Conservation (phyloP, 2,113 vertebrate species). For the rat (Rattus norvegicus) region GRCr8 NC_086019.1:9614001-9614500, state of each 20-base stretch:
- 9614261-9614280: neutral
- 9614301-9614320: neutral
- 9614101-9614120: neutral
- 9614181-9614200: neutral
- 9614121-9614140: constrained; percentile 15
- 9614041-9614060: neutral
- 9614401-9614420: neutral
- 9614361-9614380: neutral
- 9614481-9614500: neutral
- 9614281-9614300: neutral
- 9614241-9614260: neutral
- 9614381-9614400: neutral
- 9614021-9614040: neutral
- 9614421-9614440: neutral
- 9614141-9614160: neutral
- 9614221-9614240: neutral
- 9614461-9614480: neutral
- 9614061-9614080: neutral
- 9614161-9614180: neutral
- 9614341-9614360: neutral
- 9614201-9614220: neutral
- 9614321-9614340: neutral
- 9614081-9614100: neutral
- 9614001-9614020: neutral
- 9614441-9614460: neutral